These are phyloP conservation scores for Tyto alba DNA, from an alignment of 2,113 vertebrate genomes.

Conservation along the genomic window DNA sequence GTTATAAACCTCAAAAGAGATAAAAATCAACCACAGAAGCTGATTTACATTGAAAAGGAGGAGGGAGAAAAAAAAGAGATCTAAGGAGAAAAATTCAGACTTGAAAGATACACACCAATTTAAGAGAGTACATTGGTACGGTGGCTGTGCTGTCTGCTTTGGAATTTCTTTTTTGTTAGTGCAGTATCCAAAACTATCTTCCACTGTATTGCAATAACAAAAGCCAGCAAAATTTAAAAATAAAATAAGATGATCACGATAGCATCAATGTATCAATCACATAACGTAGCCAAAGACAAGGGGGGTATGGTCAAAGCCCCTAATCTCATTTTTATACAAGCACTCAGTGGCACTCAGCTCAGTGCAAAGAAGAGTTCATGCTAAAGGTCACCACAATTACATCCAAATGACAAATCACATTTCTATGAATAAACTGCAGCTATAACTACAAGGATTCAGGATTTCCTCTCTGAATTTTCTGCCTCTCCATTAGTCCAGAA, in stretches of 20 bases:
- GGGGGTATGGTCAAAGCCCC: background rate
- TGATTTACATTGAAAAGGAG: background rate
- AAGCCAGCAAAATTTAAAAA: background rate
- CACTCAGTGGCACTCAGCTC: background rate
- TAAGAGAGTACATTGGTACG: background rate
- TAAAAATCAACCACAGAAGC: background rate
- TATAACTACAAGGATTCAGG: background rate
- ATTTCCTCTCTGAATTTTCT: background rate
- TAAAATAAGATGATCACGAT: background rate
- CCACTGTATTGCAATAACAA: background rate
- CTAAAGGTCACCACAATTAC: background rate
- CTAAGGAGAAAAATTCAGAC: background rate
- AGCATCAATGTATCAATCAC: background rate
- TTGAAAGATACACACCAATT: background rate
- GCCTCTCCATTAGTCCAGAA: background rate
- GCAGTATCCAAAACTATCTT: background rate
- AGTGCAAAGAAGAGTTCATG: background rate
- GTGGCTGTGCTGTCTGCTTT: background rate
- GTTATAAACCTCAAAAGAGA: background rate
- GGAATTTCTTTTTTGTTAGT: background rate
- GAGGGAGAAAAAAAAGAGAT: background rate
- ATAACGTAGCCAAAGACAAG: background rate
- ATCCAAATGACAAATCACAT: background rate
- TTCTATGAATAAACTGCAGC: background rate
- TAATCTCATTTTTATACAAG: background rate